Conservation (phyloP, 2,113 vertebrate species). For the Hirundichthys speculiger region DNA sequence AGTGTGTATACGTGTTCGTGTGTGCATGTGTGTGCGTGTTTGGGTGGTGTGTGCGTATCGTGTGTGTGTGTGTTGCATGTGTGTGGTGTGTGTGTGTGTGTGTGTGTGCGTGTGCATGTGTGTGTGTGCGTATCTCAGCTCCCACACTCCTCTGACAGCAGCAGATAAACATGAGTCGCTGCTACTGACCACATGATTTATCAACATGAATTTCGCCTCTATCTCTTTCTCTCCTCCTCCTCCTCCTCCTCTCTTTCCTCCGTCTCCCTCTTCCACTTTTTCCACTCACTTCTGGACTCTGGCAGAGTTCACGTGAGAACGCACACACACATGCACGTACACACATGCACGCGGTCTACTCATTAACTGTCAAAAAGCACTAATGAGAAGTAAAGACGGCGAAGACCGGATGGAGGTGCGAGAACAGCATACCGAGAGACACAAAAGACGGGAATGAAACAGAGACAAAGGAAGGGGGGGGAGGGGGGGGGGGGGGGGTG, state of each 20-base stretch:
- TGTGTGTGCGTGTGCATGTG: slow-evolving; percentile 38
- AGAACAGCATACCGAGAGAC: slow-evolving; percentile 46
- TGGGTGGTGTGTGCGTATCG: slow-evolving; percentile 41
- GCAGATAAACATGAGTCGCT: slow-evolving; percentile 77
- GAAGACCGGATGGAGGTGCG: slow-evolving; percentile 48
- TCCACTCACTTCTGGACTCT: slow-evolving; percentile 17
- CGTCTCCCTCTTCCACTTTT: slow-evolving; percentile 19
- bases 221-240: slow-evolving; percentile 33
- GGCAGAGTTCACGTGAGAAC: slow-evolving; percentile 18
- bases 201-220: slow-evolving; percentile 76
- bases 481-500: neutral
- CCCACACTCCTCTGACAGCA: slow-evolving; percentile 74
- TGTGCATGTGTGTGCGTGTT: too few relatives aligned
- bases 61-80: slow-evolving; percentile 46
- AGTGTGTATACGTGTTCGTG: slow-evolving; percentile 23
- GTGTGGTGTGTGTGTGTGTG: slow-evolving; percentile 19
- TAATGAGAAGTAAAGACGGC: slow-evolving; percentile 75
- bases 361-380: slow-evolving; percentile 73
- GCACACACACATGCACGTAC: slow-evolving; percentile 20
- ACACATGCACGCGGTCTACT: slow-evolving; percentile 43
- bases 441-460: slow-evolving; percentile 46
- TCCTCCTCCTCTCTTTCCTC: neutral
- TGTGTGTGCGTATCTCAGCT: slow-evolving; percentile 68
- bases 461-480: slow-evolving; percentile 30
- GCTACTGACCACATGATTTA: slow-evolving; percentile 80